Evolutionary conservation across 2,888 invertebrate genomes (phyloP), one percentile per base, ranked within the genome.

Genomic region (Tricholauxania praeusta): DNA sequence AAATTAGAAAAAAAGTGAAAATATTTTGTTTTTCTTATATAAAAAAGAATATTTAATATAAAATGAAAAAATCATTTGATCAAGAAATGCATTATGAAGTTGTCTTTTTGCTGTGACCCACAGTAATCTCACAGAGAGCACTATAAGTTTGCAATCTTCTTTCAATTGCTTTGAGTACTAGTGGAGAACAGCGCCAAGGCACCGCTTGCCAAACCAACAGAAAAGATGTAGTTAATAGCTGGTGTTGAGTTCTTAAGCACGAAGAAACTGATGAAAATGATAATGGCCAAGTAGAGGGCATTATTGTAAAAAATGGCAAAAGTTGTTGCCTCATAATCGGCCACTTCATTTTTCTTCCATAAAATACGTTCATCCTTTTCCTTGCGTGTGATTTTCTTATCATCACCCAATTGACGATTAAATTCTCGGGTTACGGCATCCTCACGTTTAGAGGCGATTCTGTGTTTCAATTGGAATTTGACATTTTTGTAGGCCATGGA

Each of bases 331-430:
- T 99, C 99, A 85, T 97, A 98, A 87, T 99, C 99, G 28, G 99
- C 99, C 14, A 99, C 98, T 89, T 99, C 99, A 88, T 99, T 99
- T 89, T 99, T 99, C 89, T 99, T 98, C 98, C 98, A 99, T 76
- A 99, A 88, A 80, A 99, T 97, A 83, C 99, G 84, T 85, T 99
- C 99, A 84, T 99, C 99, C 86, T 98, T 99, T 87, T 99, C 99
- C 87, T 99, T 99, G 84, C 96, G 96, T 87, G 96, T 97, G 94
- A 99, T 96, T 84, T 96, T 97, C 88, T 96, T 97, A 83, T 97
- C 96, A 84, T 96, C 96, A 1, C 95, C 92, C 70, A 96, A 89
- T 84, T 95, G 94, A 80, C 93, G 92, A 76, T 92, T 91, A 88
- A 97, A 93, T 86, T 97, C 97, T 53, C 94, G 90, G 0, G 95